These are phyloP conservation scores for Ethmia dodecea DNA, from an alignment of 2,888 invertebrate species.

Conservation along the genomic window DNA sequence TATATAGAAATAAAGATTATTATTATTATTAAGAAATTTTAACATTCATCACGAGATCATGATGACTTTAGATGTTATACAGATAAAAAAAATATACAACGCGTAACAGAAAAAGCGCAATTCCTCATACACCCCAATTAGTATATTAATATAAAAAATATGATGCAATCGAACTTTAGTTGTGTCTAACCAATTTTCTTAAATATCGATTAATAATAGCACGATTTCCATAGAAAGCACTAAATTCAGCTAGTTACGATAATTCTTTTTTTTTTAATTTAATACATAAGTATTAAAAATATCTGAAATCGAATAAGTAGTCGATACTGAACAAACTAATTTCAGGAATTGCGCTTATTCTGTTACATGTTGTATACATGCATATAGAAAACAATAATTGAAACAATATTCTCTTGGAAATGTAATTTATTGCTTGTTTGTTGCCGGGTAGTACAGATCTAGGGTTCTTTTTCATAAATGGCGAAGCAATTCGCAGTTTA, in stretches of 20 bases:
- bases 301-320: background rate
- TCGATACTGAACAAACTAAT: background rate
- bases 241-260: too few species aligned
- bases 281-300: background rate
- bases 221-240: too few species aligned
- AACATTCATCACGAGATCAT: background rate
- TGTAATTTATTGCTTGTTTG: conserved; percentile 18
- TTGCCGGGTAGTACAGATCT: conserved; percentile 30
- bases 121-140: too few species aligned
- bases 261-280: too few species aligned
- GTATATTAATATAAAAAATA: too few species aligned
- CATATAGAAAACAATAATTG: background rate
- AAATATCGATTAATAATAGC: too few species aligned
- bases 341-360: background rate
- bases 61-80: background rate
- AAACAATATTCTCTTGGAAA: background rate
- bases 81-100: too few species aligned
- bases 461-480: conserved; percentile 57
- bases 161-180: too few species aligned
- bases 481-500: conserved; percentile 72
- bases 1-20: background rate
- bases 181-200: too few species aligned
- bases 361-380: background rate
- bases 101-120: too few species aligned
- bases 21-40: background rate